Percentiles rank a stretch among this genome's conserved stretches.
Evolutionary conservation across 1,140 invertebrate species (phyloP).

Genomic region (Ips typographus): DNA sequence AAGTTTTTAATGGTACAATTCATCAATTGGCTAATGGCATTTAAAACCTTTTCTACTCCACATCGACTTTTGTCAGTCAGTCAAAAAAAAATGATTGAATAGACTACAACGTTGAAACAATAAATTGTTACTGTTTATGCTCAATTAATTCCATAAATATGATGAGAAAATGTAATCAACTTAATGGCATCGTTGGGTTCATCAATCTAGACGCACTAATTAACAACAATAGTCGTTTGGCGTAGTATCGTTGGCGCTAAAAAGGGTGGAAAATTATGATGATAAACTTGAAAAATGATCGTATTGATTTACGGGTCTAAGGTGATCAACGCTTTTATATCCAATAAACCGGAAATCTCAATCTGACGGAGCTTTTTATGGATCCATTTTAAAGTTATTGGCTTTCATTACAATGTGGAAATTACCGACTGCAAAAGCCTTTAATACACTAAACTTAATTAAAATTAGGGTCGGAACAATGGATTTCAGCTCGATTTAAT

Average conservation of each 20-base stretch:
- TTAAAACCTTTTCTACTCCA: too few species aligned
- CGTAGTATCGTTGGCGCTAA: background rate
- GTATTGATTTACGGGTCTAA: conserved; percentile 5
- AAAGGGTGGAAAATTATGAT: background rate
- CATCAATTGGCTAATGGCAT: too few species aligned
- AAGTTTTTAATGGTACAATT: too few species aligned
- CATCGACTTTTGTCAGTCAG: background rate
- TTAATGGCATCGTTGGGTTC: conserved; percentile 2
- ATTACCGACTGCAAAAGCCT: background rate
- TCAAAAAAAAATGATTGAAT: background rate
- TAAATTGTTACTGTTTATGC: too few species aligned
- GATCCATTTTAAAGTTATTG: conserved; percentile 7
- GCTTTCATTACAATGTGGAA: background rate
- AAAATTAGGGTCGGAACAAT: background rate
- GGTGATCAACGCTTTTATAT: conserved; percentile 11
- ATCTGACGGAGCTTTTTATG: conserved; percentile 6
- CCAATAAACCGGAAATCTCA: conserved; percentile 5
- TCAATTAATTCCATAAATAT: background rate
- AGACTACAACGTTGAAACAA: too few species aligned
- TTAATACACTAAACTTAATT: background rate
- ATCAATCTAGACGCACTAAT: conserved; percentile 2
- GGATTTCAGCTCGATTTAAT: background rate
- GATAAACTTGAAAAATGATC: conserved; percentile 10
- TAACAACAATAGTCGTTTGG: background rate
- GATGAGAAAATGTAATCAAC: background rate